Conservation (phyloP, 2,113 vertebrate genomes). For the Caloenas nicobarica region DNA sequence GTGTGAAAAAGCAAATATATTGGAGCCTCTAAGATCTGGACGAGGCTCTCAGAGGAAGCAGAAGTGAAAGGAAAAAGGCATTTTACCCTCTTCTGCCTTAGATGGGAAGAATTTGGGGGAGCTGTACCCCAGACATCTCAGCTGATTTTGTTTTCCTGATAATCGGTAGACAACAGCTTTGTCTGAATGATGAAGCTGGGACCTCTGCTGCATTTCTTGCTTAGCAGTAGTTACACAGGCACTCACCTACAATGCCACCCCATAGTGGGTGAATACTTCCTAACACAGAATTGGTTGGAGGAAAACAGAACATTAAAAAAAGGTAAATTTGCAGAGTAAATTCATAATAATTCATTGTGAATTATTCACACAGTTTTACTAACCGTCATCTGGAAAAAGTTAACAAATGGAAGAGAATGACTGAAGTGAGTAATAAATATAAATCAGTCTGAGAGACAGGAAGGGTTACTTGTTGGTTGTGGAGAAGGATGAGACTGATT, state of each 20-base stretch:
- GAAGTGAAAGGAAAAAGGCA: not conserved
- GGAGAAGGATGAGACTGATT: not conserved
- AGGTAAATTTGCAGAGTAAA: not conserved
- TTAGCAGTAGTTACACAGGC: not conserved
- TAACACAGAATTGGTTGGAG: not conserved
- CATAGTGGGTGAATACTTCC: not conserved
- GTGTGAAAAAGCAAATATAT: not conserved
- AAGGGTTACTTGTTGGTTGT: not conserved
- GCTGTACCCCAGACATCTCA: not conserved
- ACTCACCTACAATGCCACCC: not conserved
- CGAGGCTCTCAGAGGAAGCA: not conserved
- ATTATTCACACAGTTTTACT: not conserved
- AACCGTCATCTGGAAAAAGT: slow-evolving; percentile 40
- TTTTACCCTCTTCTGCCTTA: not conserved
- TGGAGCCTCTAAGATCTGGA: not conserved
- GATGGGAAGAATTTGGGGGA: not conserved
- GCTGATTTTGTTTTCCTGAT: not conserved
- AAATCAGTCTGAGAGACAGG: slow-evolving; percentile 12
- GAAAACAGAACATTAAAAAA: not conserved
- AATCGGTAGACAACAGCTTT: not conserved
- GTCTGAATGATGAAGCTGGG: not conserved
- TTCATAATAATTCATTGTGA: not conserved
- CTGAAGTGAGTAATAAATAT: not conserved
- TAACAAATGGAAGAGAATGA: not conserved
- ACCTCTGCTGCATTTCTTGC: not conserved